Evolutionary conservation across 2,888 invertebrate genomes (phyloP).

Genomic region (Mimumesa dahlbomi): DNA sequence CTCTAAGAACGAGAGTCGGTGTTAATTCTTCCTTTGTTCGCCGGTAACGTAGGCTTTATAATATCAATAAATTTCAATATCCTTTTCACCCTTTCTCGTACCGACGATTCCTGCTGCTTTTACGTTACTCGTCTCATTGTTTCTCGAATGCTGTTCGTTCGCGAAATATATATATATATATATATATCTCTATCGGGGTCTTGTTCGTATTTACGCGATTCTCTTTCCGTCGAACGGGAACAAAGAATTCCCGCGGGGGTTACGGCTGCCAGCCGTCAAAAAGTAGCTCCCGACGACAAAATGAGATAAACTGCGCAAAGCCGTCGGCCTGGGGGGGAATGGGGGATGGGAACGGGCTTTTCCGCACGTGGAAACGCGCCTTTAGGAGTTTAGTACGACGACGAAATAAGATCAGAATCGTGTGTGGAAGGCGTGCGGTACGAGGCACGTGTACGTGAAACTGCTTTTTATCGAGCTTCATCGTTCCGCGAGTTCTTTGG

Average conservation of each 20-base stretch:
- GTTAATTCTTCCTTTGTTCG: too few relatives aligned
- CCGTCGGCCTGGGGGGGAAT: neutral
- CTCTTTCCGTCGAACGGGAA: slow-evolving; percentile 4
- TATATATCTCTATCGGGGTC: too few relatives aligned
- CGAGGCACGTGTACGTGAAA: slow-evolving; percentile 21
- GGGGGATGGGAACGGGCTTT: slow-evolving; percentile 3
- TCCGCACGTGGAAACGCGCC: slow-evolving; percentile 26
- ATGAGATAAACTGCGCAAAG: slow-evolving; percentile 7
- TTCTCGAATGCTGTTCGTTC: too few relatives aligned
- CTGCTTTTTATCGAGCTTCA: slow-evolving; percentile 49
- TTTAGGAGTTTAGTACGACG: too few relatives aligned
- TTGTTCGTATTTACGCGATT: neutral
- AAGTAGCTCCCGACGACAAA: neutral
- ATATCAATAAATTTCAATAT: too few relatives aligned
- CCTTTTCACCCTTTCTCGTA: too few relatives aligned
- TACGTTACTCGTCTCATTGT: too few relatives aligned
- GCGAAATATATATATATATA: too few relatives aligned
- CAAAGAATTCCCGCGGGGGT: slow-evolving; percentile 28
- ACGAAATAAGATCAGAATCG: slow-evolving; percentile 44
- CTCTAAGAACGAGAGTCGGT: too few relatives aligned
- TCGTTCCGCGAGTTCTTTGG: slow-evolving; percentile 43
- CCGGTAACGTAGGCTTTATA: too few relatives aligned
- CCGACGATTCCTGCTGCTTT: too few relatives aligned
- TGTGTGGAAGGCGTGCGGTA: too few relatives aligned
- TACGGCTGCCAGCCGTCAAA: slow-evolving; percentile 3